Evolutionary conservation across 2,797 vertebrate genomes (phyloP), one percentile per base, ranked within the genome.

Genomic region (Eurystomus glaucurus): DNA sequence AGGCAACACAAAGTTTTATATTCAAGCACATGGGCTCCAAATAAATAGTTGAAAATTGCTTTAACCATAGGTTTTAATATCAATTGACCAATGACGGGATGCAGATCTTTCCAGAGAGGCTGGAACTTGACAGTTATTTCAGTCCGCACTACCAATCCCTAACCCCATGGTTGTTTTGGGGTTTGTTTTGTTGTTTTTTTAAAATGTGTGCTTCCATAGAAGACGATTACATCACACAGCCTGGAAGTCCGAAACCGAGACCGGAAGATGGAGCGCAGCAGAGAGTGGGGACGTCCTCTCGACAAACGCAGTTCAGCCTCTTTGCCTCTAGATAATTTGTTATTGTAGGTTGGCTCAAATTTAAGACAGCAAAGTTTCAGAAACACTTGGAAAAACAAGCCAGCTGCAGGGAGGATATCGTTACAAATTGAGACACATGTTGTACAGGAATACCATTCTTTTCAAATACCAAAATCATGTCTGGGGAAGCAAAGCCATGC

Each of bases 361-460:
- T 94, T 95, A 97, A 98, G 98, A 96, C 92, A 97, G 97, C 76
- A 97, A 95, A 91, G 88, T 96, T 98, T 98, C 93, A 98, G 97
- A 90, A 98, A 98, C 93, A 95, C 96, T 97, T 94, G 95, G 91
- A 98, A 98, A 97, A 97, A 93, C 81, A 86, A 97, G 97, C 97
- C 98, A 98, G 98, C 98, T 98, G 98, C 96, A 91, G 89, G 69
- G 69, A 66, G 94, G 97, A 95, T 98, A 98, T 97, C 95, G 39
- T 98, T 98, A 98, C 97, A 98, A 98, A 98, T 94, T 96, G 97
- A 96, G 98, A 97, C 95, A 97, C 96, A 97, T 97, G 97, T 96
- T 98, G 90, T 93, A 98, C 95, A 96, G 97, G 93, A 98, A 97
- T 91, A 91, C 87, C 93, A 96, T 96, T 98, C 97, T 97, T 97